phyloP scores from a whole-genome alignment of 1,140 invertebrate genomes.

The Drosophila melanica region DNA sequence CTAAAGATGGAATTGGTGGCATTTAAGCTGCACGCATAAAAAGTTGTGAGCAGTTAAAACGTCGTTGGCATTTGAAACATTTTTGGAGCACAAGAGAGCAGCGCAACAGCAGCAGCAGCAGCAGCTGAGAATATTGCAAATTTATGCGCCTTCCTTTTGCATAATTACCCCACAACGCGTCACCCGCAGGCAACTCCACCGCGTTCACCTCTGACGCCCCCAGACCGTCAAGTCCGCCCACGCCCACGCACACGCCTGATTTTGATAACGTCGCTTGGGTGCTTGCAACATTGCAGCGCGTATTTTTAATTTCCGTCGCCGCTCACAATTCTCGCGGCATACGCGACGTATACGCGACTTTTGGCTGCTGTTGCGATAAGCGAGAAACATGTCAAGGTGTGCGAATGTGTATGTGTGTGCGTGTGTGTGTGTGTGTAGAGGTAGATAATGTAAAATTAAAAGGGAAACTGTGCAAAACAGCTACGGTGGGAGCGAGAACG shows the following conservation, averaged over 20 bases:
- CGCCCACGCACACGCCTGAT: conserved; percentile 72
- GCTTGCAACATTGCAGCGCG: conserved; percentile 81
- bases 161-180: conserved; percentile 78
- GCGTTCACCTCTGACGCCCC: neutral
- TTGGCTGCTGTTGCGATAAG: conserved; percentile 70
- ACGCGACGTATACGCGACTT: conserved; percentile 52
- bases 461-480: conserved; percentile 80
- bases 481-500: conserved; percentile 32
- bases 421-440: conserved; percentile 50
- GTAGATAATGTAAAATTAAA: conserved; percentile 82
- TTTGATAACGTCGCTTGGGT: conserved; percentile 78
- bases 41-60: conserved; percentile 77
- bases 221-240: conserved; percentile 21
- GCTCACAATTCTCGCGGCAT: conserved; percentile 31
- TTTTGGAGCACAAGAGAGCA: conserved; percentile 44
- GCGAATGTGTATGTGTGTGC: conserved; percentile 32
- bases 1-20: conserved; percentile 37
- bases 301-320: conserved; percentile 82
- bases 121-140: conserved; percentile 78
- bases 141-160: conserved; percentile 81
- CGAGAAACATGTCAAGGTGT: conserved; percentile 76
- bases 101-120: conserved; percentile 47
- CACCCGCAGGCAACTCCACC: conserved; percentile 28
- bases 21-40: conserved; percentile 57
- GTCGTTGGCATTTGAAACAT: conserved; percentile 78